phyloP scores from a whole-genome alignment of 1,140 invertebrate species.

The Mizuhopecten yessoensis region DNA sequence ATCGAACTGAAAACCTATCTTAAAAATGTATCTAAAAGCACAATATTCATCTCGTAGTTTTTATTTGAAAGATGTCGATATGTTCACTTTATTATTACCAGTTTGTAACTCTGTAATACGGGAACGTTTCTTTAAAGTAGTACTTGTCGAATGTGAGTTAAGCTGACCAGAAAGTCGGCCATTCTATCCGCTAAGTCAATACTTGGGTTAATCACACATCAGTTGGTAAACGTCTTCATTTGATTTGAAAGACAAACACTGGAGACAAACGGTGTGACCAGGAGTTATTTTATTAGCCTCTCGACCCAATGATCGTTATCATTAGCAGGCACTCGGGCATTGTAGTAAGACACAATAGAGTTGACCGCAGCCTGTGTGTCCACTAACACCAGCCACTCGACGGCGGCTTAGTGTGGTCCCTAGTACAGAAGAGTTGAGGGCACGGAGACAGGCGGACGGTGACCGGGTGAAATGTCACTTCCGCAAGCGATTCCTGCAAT shows the following conservation, averaged over 20 bases:
- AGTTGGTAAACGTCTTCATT: conserved; percentile 1
- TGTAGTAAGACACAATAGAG: not conserved
- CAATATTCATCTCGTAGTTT: too few relatives aligned
- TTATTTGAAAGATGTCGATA: too few relatives aligned
- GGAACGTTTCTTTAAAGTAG: not conserved
- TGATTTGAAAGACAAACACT: conserved; percentile 32
- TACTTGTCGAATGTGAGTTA: not conserved
- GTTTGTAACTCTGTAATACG: too few relatives aligned
- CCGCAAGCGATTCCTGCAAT: not conserved
- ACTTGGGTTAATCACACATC: not conserved
- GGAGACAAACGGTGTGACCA: conserved; percentile 12
- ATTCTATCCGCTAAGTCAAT: not conserved
- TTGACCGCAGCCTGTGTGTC: conserved; percentile 19
- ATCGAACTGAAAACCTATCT: not conserved
- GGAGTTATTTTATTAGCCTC: conserved; percentile 4
- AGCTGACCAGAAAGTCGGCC: not conserved
- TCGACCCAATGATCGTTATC: conserved; percentile 24
- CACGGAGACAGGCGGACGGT: not conserved
- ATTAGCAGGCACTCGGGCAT: conserved; percentile 2
- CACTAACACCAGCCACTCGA: conserved; percentile 23
- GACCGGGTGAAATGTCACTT: not conserved
- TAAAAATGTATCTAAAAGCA: not conserved
- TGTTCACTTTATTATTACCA: too few relatives aligned
- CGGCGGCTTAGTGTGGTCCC: not conserved
- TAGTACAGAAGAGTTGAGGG: not conserved